Evolutionary conservation across 2,113 vertebrate species (phyloP).

Genomic region (Tympanuchus pallidicinctus): DNA sequence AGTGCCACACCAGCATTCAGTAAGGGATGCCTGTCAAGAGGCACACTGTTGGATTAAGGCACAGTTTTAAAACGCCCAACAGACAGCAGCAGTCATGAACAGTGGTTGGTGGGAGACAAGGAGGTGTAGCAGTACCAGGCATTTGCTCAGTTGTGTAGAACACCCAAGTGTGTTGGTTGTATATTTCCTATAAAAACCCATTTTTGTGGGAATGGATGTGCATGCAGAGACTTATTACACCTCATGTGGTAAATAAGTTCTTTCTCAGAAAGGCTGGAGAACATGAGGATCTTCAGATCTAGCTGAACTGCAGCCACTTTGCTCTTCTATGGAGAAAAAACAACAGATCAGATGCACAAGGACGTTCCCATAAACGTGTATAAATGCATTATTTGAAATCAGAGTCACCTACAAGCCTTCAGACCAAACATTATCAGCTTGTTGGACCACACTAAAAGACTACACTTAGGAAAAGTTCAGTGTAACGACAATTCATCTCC

Average conservation of each 20-base stretch:
- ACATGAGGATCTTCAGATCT: neutral
- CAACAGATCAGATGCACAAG: slow-evolving; percentile 8
- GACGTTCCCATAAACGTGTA: neutral
- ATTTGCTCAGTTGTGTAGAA: neutral
- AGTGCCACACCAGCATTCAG: neutral
- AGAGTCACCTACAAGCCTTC: neutral
- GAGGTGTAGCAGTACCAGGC: neutral
- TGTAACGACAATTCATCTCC: neutral
- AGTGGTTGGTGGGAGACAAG: too few species aligned
- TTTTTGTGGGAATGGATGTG: neutral
- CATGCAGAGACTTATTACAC: neutral
- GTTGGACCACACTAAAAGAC: neutral
- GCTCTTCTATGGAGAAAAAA: slow-evolving; percentile 55
- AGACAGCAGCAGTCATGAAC: neutral
- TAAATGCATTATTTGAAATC: neutral
- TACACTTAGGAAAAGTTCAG: fast-evolving
- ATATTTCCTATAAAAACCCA: neutral
- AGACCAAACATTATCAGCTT: neutral
- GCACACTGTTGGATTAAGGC: neutral
- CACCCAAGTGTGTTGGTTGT: neutral
- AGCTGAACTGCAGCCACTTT: neutral
- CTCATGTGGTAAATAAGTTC: neutral
- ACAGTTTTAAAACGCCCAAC: neutral
- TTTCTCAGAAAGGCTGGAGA: slow-evolving; percentile 1
- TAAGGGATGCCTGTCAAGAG: neutral